These are phyloP conservation scores for Bujurquina vittata DNA, from an alignment of 2,113 vertebrate species.

Conservation along the genomic window DNA sequence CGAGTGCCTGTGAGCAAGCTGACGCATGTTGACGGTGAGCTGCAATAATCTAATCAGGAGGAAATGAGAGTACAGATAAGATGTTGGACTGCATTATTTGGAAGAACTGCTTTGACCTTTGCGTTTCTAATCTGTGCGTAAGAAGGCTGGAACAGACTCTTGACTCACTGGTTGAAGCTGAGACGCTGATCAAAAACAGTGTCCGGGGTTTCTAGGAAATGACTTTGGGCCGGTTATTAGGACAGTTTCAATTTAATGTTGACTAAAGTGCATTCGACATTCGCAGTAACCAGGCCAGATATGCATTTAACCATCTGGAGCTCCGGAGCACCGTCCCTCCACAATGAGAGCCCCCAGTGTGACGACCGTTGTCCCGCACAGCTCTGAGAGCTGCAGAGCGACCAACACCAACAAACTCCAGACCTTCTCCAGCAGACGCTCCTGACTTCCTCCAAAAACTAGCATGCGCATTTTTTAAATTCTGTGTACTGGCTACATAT, in stretches of 20 bases:
- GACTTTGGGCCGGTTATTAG: neutral
- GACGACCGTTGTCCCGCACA: no score
- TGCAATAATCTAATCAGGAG: constrained; percentile 2
- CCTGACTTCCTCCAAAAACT: neutral
- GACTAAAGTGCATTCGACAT: neutral
- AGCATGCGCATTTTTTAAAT: neutral
- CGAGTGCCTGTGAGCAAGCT: neutral
- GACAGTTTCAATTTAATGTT: neutral
- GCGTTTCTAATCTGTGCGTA: neutral
- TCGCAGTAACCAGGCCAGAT: no score
- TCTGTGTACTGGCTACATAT: neutral
- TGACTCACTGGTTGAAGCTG: neutral
- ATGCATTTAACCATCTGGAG: no score
- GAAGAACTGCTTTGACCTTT: constrained; percentile 2
- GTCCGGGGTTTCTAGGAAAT: neutral
- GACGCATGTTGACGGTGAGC: neutral
- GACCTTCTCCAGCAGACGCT: no score
- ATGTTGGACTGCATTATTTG: neutral
- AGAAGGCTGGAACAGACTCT: neutral
- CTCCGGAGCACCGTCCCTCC: no score
- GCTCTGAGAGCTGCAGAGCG: no score
- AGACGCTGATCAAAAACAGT: neutral
- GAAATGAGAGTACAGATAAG: neutral
- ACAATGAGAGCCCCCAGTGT: no score
- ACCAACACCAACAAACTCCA: no score